Evolutionary conservation across 2,888 invertebrate species (phyloP), one percentile per base, ranked within the genome.

Genomic region (Parnassius orleans): DNA sequence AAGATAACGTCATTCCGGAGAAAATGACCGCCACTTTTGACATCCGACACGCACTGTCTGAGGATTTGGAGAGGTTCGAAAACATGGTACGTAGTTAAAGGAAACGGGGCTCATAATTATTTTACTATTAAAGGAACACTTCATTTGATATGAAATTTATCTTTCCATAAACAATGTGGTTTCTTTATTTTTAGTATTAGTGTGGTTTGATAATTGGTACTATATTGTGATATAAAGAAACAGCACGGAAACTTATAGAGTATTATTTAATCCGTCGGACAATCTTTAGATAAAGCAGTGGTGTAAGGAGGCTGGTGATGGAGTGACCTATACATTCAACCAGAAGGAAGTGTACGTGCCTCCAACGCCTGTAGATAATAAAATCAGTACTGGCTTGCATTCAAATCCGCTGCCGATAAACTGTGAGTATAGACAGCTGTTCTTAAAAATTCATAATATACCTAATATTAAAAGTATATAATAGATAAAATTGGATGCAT

Each of bases 1-100:
- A 98, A 83, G 90, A 93, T 33, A 98, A 98, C 83, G 97, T 98
- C 9, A 93, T 98, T 12, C 98, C 99, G 0, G 95, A 96, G 42
- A 93, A 95, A 75, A 84, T 98, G 65, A 91, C 90, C 0, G 95
- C 94, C 0, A 93, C 93, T 69, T 95, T 96, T 78, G 96, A 96
- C 80, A 86, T 95, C 43, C 94, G 98, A 33, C 82, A 96, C 10
- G 94, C 95, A 0, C 88, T 94, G 1, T 90, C 93, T 0, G 91
- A 93, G 24, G 88, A 94, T 72, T 90, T 93, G 14, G 81, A 84
- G 2, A 90, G 93, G 65, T 94, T 95, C 74, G 94, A 95, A 69
- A 85, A 90, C 44, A 94, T 87, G 83, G 93, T 95, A 65, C 65
- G 66, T 44, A 10, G n/a, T 11, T 53, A 33, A 19, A 19, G 19